A percentile compares a stretch with the other conserved stretches of the same genome.
phyloP scores from a whole-genome alignment of 1,140 invertebrate genomes.

The Metopolophium dirhodum region DNA sequence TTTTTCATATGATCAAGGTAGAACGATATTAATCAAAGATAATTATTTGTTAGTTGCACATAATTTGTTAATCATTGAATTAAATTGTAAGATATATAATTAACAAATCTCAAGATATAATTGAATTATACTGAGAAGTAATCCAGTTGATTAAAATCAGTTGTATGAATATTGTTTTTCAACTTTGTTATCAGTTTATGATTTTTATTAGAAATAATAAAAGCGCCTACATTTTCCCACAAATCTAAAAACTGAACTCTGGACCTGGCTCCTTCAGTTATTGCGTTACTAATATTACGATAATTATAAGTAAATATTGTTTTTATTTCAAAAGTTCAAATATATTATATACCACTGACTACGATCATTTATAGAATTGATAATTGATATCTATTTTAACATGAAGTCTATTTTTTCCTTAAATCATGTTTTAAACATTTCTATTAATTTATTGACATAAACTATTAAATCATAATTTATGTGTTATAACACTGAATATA shows the following conservation, averaged over 20 bases:
- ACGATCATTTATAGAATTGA: background rate
- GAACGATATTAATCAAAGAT: slow-evolving; percentile 30
- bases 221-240: background rate
- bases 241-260: background rate
- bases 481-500: background rate
- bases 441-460: background rate
- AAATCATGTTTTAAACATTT: background rate
- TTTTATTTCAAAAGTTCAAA: background rate
- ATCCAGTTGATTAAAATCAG: background rate
- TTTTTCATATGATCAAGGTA: slow-evolving; percentile 55
- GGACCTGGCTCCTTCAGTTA: background rate
- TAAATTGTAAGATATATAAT: background rate
- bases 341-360: background rate
- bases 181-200: background rate
- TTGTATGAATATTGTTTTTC: background rate
- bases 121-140: background rate
- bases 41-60: slow-evolving; percentile 20
- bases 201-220: slow-evolving; percentile 15
- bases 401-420: background rate
- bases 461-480: background rate
- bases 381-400: background rate
- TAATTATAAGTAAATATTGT: background rate
- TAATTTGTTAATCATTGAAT: background rate
- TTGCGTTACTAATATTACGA: background rate
- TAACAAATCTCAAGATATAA: background rate